Evolutionary conservation across 2,888 invertebrate genomes (phyloP), one percentile per base, ranked within the genome.

Genomic region (Drosophila mercatorum): DNA sequence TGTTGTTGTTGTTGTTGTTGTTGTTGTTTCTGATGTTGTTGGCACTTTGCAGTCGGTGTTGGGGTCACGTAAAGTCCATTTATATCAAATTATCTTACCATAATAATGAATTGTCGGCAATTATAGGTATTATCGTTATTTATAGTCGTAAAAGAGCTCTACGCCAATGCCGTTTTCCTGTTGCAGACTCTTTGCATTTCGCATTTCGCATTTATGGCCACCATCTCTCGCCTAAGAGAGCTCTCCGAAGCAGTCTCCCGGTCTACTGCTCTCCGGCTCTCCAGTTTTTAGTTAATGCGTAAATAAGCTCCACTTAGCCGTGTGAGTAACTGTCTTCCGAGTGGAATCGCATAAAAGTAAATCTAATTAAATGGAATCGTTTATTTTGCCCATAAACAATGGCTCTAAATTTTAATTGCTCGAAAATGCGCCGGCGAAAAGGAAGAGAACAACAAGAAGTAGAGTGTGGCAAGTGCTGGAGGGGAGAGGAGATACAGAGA

Each of bases 81-180:
- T 92, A 91, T 91, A 89, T 88, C 82, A 88, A 88, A 92, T 91
- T 92, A 92, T 92, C 92, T 91, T 85, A 89, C 91, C 90, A 92
- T 92, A 91, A 92, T 92, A 92, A 92, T 92, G 92, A 92, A 92
- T 92, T 91, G 92, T 91, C 86, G 91, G 92, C 92, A 92, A 92
- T 92, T 92, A 92, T 92, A 90, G 91, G 92, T 91, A 92, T 92
- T 92, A 92, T 92, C 92, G 91, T 92, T 92, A 92, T 92, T 92
- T 92, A 92, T 92, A 90, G 92, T 91, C 82, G 84, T 90, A 86
- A 90, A 88, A 81, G 78, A 80, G 78, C 78, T 67, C 74, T 70
- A 74, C 68, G 78, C 78, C 73, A 73, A 73, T 78, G 66, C 71
- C 63, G 44, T 68, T 68, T 43, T 60, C 69, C 80, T 60, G 28